Conservation (phyloP, 1,140 invertebrate species). For the Caerostris extrusa region DNA sequence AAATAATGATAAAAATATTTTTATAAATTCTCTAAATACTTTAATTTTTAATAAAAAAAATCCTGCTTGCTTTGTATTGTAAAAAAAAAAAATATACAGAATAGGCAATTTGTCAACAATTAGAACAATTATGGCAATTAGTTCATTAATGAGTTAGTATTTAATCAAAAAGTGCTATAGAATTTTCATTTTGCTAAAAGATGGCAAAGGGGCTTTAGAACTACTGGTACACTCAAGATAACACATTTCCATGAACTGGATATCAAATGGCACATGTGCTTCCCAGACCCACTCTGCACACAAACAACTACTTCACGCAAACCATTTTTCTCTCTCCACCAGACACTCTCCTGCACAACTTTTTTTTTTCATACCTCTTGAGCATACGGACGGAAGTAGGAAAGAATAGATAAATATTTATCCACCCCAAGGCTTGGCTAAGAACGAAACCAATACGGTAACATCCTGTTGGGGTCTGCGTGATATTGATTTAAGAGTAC, state of each 20-base stretch:
- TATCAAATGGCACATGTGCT: background rate
- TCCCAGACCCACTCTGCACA: background rate
- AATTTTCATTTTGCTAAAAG: too few species aligned
- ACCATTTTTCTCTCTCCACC: background rate
- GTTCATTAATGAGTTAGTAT: too few species aligned
- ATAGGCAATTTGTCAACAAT: too few species aligned
- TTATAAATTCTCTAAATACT: too few species aligned
- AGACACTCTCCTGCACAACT: background rate
- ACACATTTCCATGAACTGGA: background rate
- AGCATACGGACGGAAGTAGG: slow-evolving; percentile 1
- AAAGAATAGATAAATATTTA: slow-evolving; percentile 34
- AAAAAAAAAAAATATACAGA: too few species aligned
- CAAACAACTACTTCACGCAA: background rate
- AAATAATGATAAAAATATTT: too few species aligned
- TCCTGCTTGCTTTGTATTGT: too few species aligned
- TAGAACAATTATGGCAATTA: too few species aligned
- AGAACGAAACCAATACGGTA: slow-evolving; percentile 24
- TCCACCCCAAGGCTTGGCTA: background rate
- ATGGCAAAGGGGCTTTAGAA: too few species aligned
- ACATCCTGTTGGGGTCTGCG: slow-evolving; percentile 1
- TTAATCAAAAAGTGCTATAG: too few species aligned
- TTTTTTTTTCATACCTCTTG: background rate
- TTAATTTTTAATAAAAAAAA: too few species aligned
- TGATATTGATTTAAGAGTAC: slow-evolving; percentile 42
- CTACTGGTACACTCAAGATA: too few species aligned